Conservation (phyloP, 2,797 vertebrate species). For the Oreochromis mossambicus region DNA sequence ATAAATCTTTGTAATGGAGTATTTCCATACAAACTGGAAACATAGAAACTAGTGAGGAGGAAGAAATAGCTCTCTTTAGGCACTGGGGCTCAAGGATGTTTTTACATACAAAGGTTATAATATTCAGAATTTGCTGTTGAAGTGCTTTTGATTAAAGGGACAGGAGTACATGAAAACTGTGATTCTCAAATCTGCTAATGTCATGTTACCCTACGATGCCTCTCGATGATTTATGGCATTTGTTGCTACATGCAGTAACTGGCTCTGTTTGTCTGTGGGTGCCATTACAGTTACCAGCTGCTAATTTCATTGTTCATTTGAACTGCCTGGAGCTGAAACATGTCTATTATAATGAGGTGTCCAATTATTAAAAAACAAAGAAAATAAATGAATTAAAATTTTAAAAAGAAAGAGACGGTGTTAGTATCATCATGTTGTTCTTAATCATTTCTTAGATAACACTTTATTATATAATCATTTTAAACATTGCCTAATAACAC, state of each 20-base stretch:
- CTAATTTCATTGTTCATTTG: not conserved
- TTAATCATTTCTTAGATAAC: not conserved
- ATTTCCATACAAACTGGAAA: not conserved
- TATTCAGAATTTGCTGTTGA: not conserved
- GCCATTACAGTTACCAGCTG: not conserved
- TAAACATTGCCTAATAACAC: not conserved
- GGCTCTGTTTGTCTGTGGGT: not conserved
- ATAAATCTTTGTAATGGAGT: not conserved
- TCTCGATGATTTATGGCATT: not conserved
- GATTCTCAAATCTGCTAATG: not conserved
- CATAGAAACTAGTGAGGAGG: not conserved
- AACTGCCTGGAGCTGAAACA: not conserved
- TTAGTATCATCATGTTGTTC: accelerated
- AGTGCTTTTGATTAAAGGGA: not conserved
- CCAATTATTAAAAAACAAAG: not conserved
- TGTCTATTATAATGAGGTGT: not conserved
- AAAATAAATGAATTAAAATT: accelerated
- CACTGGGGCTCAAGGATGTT: not conserved
- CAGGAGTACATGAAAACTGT: not conserved
- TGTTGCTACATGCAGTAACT: not conserved
- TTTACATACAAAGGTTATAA: not conserved
- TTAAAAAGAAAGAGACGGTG: not conserved
- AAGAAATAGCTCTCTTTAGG: not conserved
- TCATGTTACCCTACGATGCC: not conserved
- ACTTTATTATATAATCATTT: not conserved